Percentiles rank a stretch among this genome's conserved stretches.
These are phyloP conservation scores for Adelphocoris suturalis DNA, from an alignment of 2,888 invertebrate species.

Conservation along the genomic window DNA sequence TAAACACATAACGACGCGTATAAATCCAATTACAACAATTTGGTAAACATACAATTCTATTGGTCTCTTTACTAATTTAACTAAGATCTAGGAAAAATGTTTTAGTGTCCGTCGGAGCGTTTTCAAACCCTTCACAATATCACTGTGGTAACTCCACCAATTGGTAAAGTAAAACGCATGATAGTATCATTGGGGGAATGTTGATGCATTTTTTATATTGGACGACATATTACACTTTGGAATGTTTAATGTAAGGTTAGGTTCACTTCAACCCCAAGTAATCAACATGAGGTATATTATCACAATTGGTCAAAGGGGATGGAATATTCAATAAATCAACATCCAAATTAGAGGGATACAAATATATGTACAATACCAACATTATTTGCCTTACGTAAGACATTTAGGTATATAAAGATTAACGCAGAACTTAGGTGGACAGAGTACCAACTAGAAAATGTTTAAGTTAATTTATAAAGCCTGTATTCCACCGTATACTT, in stretches of 20 bases:
- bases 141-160: constrained; percentile 22
- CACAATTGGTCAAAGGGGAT: constrained; percentile 1
- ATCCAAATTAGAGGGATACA: not conserved
- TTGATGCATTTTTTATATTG: not conserved
- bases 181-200: not conserved
- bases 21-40: constrained; percentile 8
- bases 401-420: no score
- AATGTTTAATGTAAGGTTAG: not conserved
- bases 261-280: not conserved
- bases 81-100: not conserved
- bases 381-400: no score
- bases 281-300: constrained; percentile 9
- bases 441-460: no score
- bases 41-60: constrained; percentile 37
- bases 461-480: no score
- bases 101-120: not conserved
- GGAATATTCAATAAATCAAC: not conserved
- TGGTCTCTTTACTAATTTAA: not conserved
- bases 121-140: not conserved
- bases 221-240: not conserved
- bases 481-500: no score
- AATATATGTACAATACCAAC: not conserved
- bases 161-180: not conserved
- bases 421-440: no score
- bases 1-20: constrained; percentile 26